These are phyloP conservation scores for Callaeas wilsoni DNA, from an alignment of 2,113 vertebrate genomes.

Conservation along the genomic window DNA sequence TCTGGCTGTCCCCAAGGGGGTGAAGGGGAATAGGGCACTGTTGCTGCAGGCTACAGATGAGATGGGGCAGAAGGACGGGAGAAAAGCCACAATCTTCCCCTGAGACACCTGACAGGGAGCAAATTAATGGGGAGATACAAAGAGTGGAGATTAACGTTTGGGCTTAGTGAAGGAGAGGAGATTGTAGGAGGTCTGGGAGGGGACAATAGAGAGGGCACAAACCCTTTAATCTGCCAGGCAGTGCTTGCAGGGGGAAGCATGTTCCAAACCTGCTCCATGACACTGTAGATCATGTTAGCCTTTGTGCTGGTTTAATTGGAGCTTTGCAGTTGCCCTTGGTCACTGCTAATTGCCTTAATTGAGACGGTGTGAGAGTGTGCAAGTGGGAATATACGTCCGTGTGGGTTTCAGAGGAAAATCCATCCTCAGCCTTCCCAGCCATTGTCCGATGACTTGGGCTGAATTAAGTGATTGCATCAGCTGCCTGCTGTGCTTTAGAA, in stretches of 20 bases:
- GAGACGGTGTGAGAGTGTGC: neutral
- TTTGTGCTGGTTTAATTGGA: constrained; percentile 58
- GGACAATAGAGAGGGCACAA: neutral
- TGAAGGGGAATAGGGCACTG: neutral
- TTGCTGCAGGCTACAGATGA: neutral
- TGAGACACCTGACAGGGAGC: neutral
- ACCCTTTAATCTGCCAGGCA: constrained; percentile 52
- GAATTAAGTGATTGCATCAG: constrained; percentile 10
- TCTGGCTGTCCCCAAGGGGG: neutral
- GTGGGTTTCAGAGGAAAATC: constrained; percentile 10
- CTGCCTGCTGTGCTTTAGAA: constrained; percentile 17
- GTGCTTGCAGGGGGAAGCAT: neutral
- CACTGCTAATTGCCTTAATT: constrained; percentile 65
- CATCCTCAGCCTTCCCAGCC: neutral
- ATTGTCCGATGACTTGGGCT: neutral
- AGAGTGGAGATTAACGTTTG: neutral
- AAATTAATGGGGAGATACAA: constrained; percentile 13
- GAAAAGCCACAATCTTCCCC: neutral
- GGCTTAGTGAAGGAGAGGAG: neutral
- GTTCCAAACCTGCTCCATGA: constrained; percentile 37
- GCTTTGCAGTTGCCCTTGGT: constrained; percentile 55
- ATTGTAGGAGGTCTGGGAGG: neutral
- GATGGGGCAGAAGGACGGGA: neutral
- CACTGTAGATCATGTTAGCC: constrained; percentile 19
- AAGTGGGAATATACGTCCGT: neutral